Percentiles rank a stretch among this genome's conserved stretches.
Conservation (phyloP, 2,888 invertebrate species). For the Thymelicus sylvestris region DNA sequence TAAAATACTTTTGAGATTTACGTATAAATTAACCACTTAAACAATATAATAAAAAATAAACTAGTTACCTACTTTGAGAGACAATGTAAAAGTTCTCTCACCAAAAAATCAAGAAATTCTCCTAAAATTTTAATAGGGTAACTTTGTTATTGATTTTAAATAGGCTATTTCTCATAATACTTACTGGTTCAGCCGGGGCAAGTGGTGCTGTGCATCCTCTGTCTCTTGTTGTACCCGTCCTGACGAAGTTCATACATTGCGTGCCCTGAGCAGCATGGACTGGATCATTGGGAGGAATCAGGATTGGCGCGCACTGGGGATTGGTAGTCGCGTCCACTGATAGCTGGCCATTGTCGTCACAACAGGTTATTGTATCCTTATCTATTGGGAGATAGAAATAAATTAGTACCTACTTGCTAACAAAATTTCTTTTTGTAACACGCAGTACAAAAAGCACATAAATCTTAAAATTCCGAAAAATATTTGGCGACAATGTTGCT, state of each 20-base stretch:
- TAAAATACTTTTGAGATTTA: no score
- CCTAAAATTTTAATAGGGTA: no score
- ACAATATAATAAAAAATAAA: no score
- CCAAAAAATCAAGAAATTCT: no score
- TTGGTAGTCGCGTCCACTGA: constrained; percentile 59
- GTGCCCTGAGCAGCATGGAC: constrained; percentile 80
- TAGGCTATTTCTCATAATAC: constrained; percentile 19
- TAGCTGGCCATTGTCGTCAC: constrained; percentile 67
- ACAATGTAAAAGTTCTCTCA: no score
- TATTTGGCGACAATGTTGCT: no score
- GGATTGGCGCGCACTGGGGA: constrained; percentile 70
- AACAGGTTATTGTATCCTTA: constrained; percentile 66
- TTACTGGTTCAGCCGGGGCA: constrained; percentile 89
- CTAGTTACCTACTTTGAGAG: no score
- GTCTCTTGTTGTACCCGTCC: constrained; percentile 88
- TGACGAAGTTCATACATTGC: constrained; percentile 89
- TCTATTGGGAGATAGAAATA: constrained; percentile 51
- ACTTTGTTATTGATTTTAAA: no score
- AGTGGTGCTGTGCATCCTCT: constrained; percentile 86
- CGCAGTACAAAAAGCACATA: no score
- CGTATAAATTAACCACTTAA: no score
- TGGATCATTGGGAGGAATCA: constrained; percentile 69
- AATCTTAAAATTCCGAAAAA: no score
- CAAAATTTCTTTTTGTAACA: no score
- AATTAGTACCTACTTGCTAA: constrained; percentile 4